A percentile compares a stretch with the other conserved stretches of the same genome.
phyloP scores from a whole-genome alignment of 2,888 invertebrate species.

The Urechis unicinctus region DNA sequence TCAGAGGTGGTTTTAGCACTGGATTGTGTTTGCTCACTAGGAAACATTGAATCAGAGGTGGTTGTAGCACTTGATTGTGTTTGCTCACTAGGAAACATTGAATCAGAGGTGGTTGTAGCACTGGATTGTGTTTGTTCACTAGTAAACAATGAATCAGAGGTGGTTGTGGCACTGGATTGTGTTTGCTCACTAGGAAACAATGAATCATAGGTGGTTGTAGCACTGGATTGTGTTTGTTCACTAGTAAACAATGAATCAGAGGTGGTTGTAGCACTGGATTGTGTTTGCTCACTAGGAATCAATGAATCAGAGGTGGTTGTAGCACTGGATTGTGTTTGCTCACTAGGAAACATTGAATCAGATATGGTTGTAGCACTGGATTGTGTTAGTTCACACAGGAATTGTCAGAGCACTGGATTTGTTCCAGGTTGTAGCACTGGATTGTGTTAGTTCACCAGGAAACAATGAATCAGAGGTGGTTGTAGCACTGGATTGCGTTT shows the following conservation, averaged over 20 bases:
- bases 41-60: neutral
- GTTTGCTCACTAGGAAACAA: constrained; percentile 35
- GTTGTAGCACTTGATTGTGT: neutral
- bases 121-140: too few species aligned
- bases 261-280: neutral
- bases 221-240: neutral
- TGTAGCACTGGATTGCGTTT: neutral
- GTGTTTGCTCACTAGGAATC: neutral
- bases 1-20: neutral
- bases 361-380: too few species aligned
- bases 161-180: too few species aligned
- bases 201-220: neutral
- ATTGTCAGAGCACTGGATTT: too few species aligned
- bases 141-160: too few species aligned
- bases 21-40: neutral
- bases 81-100: too few species aligned
- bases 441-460: neutral
- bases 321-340: too few species aligned
- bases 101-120: too few species aligned
- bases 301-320: neutral
- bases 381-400: too few species aligned
- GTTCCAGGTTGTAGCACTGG: constrained; percentile 20
- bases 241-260: neutral
- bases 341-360: too few species aligned
- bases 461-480: neutral